A percentile compares a stretch with the other conserved stretches of the same genome.
phyloP scores from a whole-genome alignment of 2,113 vertebrate species.

The Actenoides hombroni region DNA sequence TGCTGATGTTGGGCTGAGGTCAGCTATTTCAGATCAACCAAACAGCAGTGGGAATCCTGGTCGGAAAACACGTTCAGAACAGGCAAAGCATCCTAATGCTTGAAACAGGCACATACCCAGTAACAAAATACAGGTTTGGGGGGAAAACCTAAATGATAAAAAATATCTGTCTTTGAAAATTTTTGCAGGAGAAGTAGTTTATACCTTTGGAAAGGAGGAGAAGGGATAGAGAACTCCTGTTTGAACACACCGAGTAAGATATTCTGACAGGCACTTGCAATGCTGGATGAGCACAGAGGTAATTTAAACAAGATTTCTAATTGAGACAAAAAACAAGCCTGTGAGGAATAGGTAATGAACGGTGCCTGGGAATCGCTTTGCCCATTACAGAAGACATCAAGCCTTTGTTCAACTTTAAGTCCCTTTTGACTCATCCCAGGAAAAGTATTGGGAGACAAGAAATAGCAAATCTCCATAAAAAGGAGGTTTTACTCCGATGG shows the following conservation, averaged over 20 bases:
- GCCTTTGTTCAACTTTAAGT: background rate
- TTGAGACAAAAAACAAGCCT: background rate
- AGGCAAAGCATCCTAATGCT: background rate
- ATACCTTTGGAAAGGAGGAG: background rate
- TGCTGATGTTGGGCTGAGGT: slow-evolving; percentile 20
- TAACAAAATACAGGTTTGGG: background rate
- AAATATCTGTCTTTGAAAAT: background rate
- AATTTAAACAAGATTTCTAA: background rate
- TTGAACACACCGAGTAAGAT: background rate
- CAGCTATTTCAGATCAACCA: background rate
- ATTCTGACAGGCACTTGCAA: background rate
- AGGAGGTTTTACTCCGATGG: background rate
- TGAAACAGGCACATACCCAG: background rate
- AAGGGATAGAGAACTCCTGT: background rate
- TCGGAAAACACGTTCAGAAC: background rate
- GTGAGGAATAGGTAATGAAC: slow-evolving; percentile 1
- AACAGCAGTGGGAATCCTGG: background rate
- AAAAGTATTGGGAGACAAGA: background rate
- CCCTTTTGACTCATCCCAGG: background rate
- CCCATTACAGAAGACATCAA: background rate
- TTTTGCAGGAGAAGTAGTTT: background rate
- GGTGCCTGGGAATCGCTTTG: background rate
- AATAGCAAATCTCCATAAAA: background rate
- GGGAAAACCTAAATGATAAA: background rate
- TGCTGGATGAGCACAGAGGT: background rate